Evolutionary conservation across 92 coral and sea anemone species (phyloP), one percentile per base, ranked within the genome.

Genomic region (Chrysogorgia sp.): DNA sequence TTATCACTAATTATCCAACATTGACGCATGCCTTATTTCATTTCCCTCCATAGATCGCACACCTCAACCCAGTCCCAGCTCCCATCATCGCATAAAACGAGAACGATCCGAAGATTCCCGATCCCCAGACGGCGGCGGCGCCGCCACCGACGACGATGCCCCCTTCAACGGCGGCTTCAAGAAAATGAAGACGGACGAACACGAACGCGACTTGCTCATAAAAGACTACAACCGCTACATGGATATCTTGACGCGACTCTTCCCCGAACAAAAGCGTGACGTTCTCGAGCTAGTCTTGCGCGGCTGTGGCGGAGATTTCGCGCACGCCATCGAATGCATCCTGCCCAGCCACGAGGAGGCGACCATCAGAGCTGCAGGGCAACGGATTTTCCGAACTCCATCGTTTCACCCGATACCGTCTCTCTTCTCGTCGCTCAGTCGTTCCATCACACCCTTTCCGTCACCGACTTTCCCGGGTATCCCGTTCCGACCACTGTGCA

Each of bases 281-380:
- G 96, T 93, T 43, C 77, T 93, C 80, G 98, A 93, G 34, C 75
- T 91, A 48, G 92, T 93, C 10, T 71, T 93, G 9, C 90, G 92
- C 68, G 97, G 98, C 4, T 91, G 98, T 58, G 94, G 98, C 40
- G 98, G 98, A 14, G 98, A 93, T 53, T 76, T 93, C 24, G 96
- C 92, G 14, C 98, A 93, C 64, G 90, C 98, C 10, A 93, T 93
- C 14, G 98, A 93, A 75, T 91, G 93, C 55, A 93, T 93, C 45
- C 81, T 93, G 13, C 97, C 98, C 1, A 91, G 97, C 60, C 98
- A 93, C 83, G 98, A 91, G 57, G 98, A 93, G 60, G 97, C 97
- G 10, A 67, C 87, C 10, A 83, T 89, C 2, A 82, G 93, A 29
- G n/a, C n/a, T n/a, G n/a, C n/a, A n/a, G 94, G 96, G 1, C 93